These are phyloP conservation scores for Dryocosmus kuriphilus DNA, from an alignment of 2,888 invertebrate genomes.

Conservation along the genomic window DNA sequence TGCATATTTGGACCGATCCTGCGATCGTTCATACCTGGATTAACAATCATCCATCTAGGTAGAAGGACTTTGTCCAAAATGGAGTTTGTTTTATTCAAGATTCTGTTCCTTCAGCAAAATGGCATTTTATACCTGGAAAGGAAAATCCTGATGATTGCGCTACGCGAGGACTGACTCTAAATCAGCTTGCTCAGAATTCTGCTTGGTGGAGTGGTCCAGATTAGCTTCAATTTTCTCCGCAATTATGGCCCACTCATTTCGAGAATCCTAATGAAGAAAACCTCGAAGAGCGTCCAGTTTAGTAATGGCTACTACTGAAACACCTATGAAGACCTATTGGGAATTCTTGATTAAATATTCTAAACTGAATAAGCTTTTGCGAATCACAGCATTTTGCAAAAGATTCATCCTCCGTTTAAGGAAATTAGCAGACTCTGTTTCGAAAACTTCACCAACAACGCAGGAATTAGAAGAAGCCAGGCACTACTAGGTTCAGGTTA, in stretches of 20 bases:
- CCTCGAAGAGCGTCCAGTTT: background rate
- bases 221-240: no score
- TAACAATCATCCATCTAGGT: no score
- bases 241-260: background rate
- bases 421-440: background rate
- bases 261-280: background rate
- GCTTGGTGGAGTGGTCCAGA: no score
- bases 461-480: no score
- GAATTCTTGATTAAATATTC: no score
- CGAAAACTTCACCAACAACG: background rate
- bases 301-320: background rate
- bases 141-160: no score
- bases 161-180: background rate
- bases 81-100: constrained; percentile 40
- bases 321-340: no score
- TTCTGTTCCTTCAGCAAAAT: no score
- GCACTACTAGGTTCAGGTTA: background rate
- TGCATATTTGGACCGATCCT: constrained; percentile 42
- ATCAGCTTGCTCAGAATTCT: no score
- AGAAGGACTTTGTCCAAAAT: constrained; percentile 45
- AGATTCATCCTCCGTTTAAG: no score
- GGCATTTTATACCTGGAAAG: no score
- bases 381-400: background rate
- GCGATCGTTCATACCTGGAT: no score
- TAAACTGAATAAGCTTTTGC: background rate